Evolutionary conservation across 2,113 vertebrate species (phyloP), one percentile per base, ranked within the genome.

Genomic region (Condylura cristata): DNA sequence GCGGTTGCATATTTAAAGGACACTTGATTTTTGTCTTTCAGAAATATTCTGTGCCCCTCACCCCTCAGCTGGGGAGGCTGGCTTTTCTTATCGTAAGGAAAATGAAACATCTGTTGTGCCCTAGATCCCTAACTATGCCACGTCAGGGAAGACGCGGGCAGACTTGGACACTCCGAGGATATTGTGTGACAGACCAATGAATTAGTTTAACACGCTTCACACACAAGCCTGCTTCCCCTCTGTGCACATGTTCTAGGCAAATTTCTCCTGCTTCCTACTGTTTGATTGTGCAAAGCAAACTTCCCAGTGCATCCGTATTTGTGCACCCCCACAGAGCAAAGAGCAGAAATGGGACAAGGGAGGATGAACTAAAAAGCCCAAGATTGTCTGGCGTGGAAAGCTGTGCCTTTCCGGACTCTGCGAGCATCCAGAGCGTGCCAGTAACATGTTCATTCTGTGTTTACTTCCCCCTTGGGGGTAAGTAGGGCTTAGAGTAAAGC

Each of bases 1-100:
- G 91, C 90, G 93, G n/a, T 94, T 91, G 90, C 96, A 94, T 97
- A 85, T 97, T 95, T 90, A 91, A 96, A 94, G 66, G 37, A 32
- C 88, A 24, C 95, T 28, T 30, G 6, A 92, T 97, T 95, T 96
- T 32, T 80, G 86, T 94, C 80, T 34, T n/a, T 90, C 74, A 95
- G 82, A 95, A 96, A 93, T 71, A 68, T n/a, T 0, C 37, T 56
- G 18, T 74, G 26, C 8, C 32, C 22, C 53, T n/a, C n/a, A n/a
- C 70, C 0, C 6, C 24, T 12, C 58, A 74, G 5, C 0, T 91
- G 56, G 60, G 37, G 61, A 76, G 76, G 56, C 85, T 92, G 13
- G 37, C 20, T 76, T 53, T 96, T 89, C 44, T 81, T 96, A 13
- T 17, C 1, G 81, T 84, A 75, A 78, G 74, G 32, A 76, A 93